phyloP scores from a whole-genome alignment of 2,797 vertebrate genomes.

The Pampus argenteus region DNA sequence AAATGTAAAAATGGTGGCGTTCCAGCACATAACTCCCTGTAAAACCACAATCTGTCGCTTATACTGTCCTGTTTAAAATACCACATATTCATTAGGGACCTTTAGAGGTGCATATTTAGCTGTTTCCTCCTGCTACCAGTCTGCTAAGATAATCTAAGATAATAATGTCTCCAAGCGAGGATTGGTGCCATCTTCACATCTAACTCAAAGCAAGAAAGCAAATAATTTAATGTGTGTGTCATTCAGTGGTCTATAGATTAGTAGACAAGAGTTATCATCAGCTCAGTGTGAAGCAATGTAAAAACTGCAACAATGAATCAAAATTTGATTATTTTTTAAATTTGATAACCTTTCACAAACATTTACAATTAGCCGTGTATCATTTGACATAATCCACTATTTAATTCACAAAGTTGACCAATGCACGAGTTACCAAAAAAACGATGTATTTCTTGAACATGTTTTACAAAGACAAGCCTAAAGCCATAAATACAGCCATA shows the following conservation, averaged over 20 bases:
- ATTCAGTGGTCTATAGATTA: too few relatives aligned
- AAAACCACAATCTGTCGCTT: not conserved
- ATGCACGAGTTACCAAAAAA: not conserved
- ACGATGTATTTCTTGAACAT: conserved; percentile 1
- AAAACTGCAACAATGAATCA: too few relatives aligned
- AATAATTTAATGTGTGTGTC: too few relatives aligned
- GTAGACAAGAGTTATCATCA: too few relatives aligned
- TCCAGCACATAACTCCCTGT: not conserved
- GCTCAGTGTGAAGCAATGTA: too few relatives aligned
- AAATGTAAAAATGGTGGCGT: too few relatives aligned
- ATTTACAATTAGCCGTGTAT: not conserved
- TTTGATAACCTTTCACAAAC: not conserved
- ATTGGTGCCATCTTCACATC: too few relatives aligned
- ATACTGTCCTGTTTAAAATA: not conserved
- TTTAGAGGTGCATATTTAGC: not conserved
- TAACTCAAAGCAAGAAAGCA: too few relatives aligned
- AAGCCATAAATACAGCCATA: conserved; percentile 3
- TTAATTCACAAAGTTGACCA: not conserved
- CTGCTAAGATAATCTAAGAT: too few relatives aligned
- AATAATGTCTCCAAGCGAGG: too few relatives aligned
- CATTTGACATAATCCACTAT: not conserved
- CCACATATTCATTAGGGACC: not conserved
- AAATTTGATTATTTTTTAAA: too few relatives aligned
- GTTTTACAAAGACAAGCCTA: conserved; percentile 12
- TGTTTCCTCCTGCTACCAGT: too few relatives aligned